Conservation (phyloP, 2,113 vertebrate genomes). For the Sphaerodactylus townsendi region DNA sequence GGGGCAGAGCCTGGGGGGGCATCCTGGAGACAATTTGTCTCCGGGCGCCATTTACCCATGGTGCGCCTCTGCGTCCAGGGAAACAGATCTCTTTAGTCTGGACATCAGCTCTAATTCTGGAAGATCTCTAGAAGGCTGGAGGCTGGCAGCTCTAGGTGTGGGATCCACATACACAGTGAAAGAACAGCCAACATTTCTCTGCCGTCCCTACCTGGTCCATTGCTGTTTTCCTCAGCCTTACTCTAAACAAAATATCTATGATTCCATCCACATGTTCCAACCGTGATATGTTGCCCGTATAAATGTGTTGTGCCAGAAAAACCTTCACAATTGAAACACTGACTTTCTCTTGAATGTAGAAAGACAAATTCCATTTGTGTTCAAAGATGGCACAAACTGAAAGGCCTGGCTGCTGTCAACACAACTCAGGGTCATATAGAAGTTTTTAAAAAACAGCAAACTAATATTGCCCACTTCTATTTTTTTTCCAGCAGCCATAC, state of each 20-base stretch:
- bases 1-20: too few relatives aligned
- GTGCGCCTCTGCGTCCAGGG: too few relatives aligned
- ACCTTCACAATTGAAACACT: neutral
- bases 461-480: constrained; percentile 64
- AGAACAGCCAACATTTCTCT: too few relatives aligned
- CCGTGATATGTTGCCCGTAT: neutral
- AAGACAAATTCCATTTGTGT: neutral
- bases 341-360: neutral
- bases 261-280: neutral
- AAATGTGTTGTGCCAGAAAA: neutral
- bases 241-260: neutral
- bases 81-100: too few relatives aligned
- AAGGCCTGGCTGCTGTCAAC: constrained; percentile 27
- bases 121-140: too few relatives aligned
- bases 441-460: constrained; percentile 65
- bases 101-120: too few relatives aligned
- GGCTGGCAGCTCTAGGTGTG: too few relatives aligned
- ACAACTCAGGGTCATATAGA: constrained; percentile 32
- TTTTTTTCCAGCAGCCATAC: constrained; percentile 72
- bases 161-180: too few relatives aligned
- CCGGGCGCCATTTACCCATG: too few relatives aligned
- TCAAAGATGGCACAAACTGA: constrained; percentile 18
- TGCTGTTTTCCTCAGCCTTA: too few relatives aligned
- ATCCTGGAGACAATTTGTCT: too few relatives aligned
- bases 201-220: too few relatives aligned